Base-by-base conservation (phyloP, 2,888 invertebrate species). In the Merodon equestris region DNA sequence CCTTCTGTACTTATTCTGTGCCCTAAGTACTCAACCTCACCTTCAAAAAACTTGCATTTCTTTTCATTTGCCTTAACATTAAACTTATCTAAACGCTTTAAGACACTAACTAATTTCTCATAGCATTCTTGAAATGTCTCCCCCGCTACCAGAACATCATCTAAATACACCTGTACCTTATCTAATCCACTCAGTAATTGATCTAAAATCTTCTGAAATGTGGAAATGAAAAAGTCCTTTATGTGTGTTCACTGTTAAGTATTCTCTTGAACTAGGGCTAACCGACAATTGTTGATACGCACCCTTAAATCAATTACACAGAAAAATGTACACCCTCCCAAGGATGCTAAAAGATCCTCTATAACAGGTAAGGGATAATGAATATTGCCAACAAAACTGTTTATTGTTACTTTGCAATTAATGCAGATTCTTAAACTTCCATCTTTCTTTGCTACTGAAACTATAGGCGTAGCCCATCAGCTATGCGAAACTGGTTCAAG, bases 221-320 rank as follows among this genome's bases (percentile, higher is more conserved):
- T 47, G 2, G 47, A n/a, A n/a, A n/a, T n/a, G n/a, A n/a, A n/a
- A n/a, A n/a, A n/a, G n/a, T n/a, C 82, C 81, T 17, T 76, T 77
- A 54, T 56, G 57, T 0, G 77, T 86, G 68, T 84, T 85, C 15
- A 85, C 82, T n/a, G 83, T 83, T 18, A 83, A 61, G n/a, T 82
- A 77, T 66, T 84, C 47, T 53, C 83, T 34, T 14, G 82, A 84
- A 5, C 70, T 50, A 38, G 70, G 75, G 9, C 53, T 42, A 18
- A 84, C 56, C 27, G 38, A 18, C 9, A 85, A 45, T 56, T 84
- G 84, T 56, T 82, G 81, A 36, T 84, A 84, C 1, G 83, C 58
- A 3, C 58, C 42, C 1, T 18, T 17, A 56, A 42, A 42, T 56
- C 54, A 1, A 57, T 9, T 4, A 57, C 56, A 44, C 56, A 57